Base-by-base conservation (phyloP, 2,888 invertebrate species). In the Rhagonycha lutea region DNA sequence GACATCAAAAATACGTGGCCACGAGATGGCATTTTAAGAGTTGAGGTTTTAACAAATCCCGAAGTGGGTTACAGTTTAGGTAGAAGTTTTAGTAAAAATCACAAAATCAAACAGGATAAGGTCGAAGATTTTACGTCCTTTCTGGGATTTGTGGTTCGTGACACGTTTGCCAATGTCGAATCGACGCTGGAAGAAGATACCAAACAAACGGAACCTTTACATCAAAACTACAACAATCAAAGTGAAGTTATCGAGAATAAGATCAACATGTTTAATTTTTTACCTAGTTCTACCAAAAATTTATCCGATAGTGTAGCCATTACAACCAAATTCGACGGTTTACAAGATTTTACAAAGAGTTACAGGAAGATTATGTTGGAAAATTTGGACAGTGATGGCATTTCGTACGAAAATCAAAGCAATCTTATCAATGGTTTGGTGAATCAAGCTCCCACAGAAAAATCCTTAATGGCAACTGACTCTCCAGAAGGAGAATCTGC, bases 1-100 rank as follows among this genome's bases (percentile, higher is more conserved):
- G 94, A 96, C 86, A 92, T 98, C 32, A 92, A 94, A 85, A 92
- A 94, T 80, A 92, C 94, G 11, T 99, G 99, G 99, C 98, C 99
- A 0, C 90, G 96, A 78, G 96, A 98, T 88, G 99, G 99, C 4
- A 96, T 99, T 81, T 89, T 99, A 14, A 90, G 98, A 79, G 96
- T 98, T 12, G 98, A 98, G 89, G 96, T 98, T 82, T 88, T 94
- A 72, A 89, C 92, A 80, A 93, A 93, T 85, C 91, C 92, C 12
- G 90, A 90, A 3, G 91, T 92, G 73, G 94, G 94, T 86, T 96
- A 96, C 85, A 92, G 91, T 80, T 92, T 96, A 84, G 92, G 94
- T 85, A 93, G 95, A 81, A 95, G 95, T 81, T 96, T 96, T 88
- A 94, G 94, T 18, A 95, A 95, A 85, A 95, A 96, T 85, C 91